These are phyloP conservation scores for Abrostola tripartita DNA, from an alignment of 2,888 invertebrate species.

Conservation along the genomic window DNA sequence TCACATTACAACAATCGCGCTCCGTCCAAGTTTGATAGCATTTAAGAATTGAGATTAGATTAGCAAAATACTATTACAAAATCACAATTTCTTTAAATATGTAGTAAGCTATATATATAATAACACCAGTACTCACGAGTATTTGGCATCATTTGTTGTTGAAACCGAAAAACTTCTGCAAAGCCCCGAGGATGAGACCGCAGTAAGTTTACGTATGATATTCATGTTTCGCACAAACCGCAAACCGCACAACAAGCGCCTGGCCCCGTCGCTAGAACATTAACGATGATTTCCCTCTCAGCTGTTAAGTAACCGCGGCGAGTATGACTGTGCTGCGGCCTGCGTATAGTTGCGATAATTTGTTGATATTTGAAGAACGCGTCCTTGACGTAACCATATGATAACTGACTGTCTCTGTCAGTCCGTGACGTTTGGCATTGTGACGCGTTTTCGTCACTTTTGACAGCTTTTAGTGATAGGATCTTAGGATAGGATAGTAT, in stretches of 20 bases:
- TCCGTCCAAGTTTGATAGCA: not conserved
- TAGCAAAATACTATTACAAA: conserved; percentile 11
- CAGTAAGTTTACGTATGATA: conserved; percentile 63
- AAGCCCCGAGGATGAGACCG: conserved; percentile 54
- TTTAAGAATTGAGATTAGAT: conserved; percentile 40
- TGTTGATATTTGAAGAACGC: conserved; percentile 38
- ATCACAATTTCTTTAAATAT: not conserved
- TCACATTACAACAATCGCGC: not conserved
- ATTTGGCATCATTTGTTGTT: conserved; percentile 66
- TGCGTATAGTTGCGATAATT: conserved; percentile 30
- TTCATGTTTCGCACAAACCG: conserved; percentile 65
- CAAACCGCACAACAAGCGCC: conserved; percentile 17
- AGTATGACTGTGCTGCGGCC: conserved; percentile 18
- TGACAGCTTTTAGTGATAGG: not conserved
- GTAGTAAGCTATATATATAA: conserved; percentile 4
- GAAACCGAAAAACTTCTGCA: conserved; percentile 74
- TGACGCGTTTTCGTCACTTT: not conserved
- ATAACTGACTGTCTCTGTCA: not conserved
- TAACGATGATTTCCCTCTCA: conserved; percentile 16
- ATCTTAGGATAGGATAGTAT: no score
- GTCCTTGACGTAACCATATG: conserved; percentile 23
- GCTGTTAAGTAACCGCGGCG: conserved; percentile 31
- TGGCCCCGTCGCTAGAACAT: conserved; percentile 36
- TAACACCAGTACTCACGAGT: conserved; percentile 73
- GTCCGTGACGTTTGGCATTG: not conserved